Base-by-base conservation (phyloP, 2,113 vertebrate genomes). In the Macaca nemestrina region DNA sequence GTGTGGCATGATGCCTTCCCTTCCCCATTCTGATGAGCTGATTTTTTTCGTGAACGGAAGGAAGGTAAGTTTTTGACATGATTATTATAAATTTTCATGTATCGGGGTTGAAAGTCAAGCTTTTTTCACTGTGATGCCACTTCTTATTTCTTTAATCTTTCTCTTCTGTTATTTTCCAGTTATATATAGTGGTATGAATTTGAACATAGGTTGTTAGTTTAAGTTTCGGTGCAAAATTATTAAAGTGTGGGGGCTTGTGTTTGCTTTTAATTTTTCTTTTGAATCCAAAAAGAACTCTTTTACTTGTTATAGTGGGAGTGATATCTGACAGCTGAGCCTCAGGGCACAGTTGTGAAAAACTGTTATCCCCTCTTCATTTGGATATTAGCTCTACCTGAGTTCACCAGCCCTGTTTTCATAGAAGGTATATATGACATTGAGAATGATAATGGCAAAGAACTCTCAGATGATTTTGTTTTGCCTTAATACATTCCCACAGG, bases 31-130 rank as follows among this genome's bases (percentile, higher is more conserved):
- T 57, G 96, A 98, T 86, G 88, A 97, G 14, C 95, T 98, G 43
- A 79, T 98, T 32, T 98, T 98, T 98, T 98, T 97, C 98, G 98
- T 99, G 82, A 98, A 98, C 98, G 98, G 98, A 84, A 98, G 73
- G 92, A 99, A 98, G 98, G 98, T 98, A 98, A 96, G 97, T 88
- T 76, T 88, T 67, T 68, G 22, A 52, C 5, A 13, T 48, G 20
- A 88, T 85, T 70, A 52, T 55, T 76, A 38, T 30, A 48, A 80
- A 80, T 76, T 82, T 87, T 72, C 9, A 0, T 35, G 35, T n/a
- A 40, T 9, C 13, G 70, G 23, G 30, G 32, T 25, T 55, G 40
- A 90, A 96, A 55, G 48, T 18, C 38, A 72, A 72, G 23, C 22
- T 43, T 13, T 11, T n/a, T n/a, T 13, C 9, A 35, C 16, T 30